These are phyloP conservation scores for Clarias magur DNA, from an alignment of 2,113 vertebrate genomes.

Conservation along the genomic window DNA sequence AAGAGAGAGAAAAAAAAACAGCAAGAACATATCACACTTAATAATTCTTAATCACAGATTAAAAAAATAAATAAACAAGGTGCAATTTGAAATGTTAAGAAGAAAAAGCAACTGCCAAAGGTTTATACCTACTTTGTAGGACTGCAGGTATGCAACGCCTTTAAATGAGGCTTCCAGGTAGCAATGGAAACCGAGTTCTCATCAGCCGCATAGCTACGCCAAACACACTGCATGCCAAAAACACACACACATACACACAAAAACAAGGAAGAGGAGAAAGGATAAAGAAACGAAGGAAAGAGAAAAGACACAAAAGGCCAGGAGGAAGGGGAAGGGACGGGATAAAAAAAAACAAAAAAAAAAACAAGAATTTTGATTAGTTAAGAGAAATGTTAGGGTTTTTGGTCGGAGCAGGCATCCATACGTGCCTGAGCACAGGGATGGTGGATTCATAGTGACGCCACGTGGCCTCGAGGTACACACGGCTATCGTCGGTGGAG, in stretches of 20 bases:
- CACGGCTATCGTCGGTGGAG: constrained; percentile 76
- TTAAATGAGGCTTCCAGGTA: constrained; percentile 99
- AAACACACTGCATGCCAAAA: constrained; percentile 88
- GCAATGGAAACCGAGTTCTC: constrained; percentile 99
- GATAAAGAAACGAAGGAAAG: constrained; percentile 3
- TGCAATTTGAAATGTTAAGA: constrained; percentile 48
- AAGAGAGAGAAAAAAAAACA: not conserved
- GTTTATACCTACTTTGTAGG: constrained; percentile 95
- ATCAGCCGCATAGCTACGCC: constrained; percentile 99
- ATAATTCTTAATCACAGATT: not conserved
- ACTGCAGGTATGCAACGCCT: constrained; percentile 99
- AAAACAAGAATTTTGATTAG: constrained; percentile 72
- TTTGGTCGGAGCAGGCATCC: constrained; percentile 72
- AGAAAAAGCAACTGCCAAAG: constrained; percentile 75
- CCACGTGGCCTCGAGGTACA: constrained; percentile 79
- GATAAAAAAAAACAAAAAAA: constrained; percentile 37
- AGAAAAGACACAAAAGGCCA: constrained; percentile 56
- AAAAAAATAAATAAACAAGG: constrained; percentile 1
- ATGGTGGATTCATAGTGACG: constrained; percentile 80
- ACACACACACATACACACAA: constrained; percentile 21
- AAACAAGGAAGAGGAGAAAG: constrained; percentile 55
- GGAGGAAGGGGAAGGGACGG: constrained; percentile 53
- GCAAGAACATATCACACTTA: not conserved
- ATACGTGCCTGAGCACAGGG: constrained; percentile 82
- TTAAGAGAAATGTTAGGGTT: constrained; percentile 71